Conservation (phyloP, 1,140 invertebrate species). For the Apocrypta bakeri region DNA sequence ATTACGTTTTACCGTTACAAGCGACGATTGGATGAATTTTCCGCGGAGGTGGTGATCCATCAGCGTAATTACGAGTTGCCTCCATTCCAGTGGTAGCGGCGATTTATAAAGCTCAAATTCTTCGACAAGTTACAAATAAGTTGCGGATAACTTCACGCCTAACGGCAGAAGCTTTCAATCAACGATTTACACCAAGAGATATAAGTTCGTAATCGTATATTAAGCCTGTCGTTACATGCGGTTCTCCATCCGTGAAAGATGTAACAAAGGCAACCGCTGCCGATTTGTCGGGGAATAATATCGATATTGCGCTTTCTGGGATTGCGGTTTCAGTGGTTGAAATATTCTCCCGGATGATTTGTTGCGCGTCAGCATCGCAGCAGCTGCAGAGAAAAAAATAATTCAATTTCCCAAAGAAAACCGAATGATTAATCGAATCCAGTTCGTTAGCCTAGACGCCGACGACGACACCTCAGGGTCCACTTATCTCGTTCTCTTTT, state of each 20-base stretch:
- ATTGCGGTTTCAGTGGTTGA: neutral
- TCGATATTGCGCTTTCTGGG: slow-evolving; percentile 8
- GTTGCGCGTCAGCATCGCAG: neutral
- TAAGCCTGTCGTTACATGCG: neutral
- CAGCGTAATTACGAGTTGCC: neutral
- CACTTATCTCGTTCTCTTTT: neutral
- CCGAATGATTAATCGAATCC: neutral
- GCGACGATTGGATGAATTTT: slow-evolving; percentile 15
- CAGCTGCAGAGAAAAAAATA: neutral
- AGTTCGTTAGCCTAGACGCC: neutral
- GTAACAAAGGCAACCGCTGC: neutral
- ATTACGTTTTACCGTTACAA: slow-evolving; percentile 48
- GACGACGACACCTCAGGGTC: neutral
- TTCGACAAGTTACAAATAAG: neutral
- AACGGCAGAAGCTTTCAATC: slow-evolving; percentile 6
- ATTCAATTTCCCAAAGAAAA: neutral
- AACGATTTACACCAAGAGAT: neutral
- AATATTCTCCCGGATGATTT: neutral
- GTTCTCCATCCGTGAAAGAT: neutral
- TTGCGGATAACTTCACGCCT: slow-evolving; percentile 6
- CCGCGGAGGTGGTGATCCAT: slow-evolving; percentile 7
- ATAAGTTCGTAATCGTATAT: neutral
- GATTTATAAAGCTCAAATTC: neutral
- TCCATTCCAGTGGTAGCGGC: neutral
- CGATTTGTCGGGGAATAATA: neutral